These are phyloP conservation scores for Ctenochaetus hawaiiensis DNA, from an alignment of 2,797 vertebrate species.

Conservation along the genomic window DNA sequence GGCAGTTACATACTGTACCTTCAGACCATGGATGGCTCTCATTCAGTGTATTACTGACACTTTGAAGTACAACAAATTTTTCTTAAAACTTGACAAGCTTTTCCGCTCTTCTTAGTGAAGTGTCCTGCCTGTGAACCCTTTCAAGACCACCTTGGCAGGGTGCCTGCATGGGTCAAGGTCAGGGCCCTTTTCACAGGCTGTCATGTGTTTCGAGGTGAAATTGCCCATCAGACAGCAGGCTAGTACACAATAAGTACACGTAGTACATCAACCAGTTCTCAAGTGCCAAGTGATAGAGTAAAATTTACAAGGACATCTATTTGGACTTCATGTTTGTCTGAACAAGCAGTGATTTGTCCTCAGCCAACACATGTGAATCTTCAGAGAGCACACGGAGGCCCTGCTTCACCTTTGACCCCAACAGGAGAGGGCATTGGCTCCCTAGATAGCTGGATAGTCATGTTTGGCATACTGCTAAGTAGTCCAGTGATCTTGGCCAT, in stretches of 20 bases:
- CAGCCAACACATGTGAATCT: slow-evolving; percentile 49
- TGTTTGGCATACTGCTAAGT: slow-evolving; percentile 47
- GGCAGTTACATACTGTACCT: slow-evolving; percentile 22
- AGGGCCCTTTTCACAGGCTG: slow-evolving; percentile 44
- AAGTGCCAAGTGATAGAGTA: slow-evolving; percentile 10
- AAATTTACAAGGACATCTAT: slow-evolving; percentile 47
- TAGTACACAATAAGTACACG: slow-evolving; percentile 13
- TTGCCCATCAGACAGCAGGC: slow-evolving; percentile 36
- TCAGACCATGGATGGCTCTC: slow-evolving; percentile 51
- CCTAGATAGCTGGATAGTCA: slow-evolving; percentile 50
- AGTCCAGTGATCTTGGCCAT: slow-evolving; percentile 58
- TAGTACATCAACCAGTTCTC: slow-evolving; percentile 7
- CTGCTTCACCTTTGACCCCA: slow-evolving; percentile 57
- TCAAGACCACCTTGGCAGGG: slow-evolving; percentile 64
- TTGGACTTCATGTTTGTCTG: slow-evolving; percentile 37
- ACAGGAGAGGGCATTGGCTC: slow-evolving; percentile 32
- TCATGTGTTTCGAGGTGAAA: slow-evolving; percentile 50
- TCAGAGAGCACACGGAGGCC: slow-evolving; percentile 41
- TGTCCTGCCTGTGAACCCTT: slow-evolving; percentile 63
- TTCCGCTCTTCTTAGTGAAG: slow-evolving; percentile 16
- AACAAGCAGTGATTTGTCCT: slow-evolving; percentile 58
- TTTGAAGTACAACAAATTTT: slow-evolving; percentile 68
- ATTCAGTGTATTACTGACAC: slow-evolving; percentile 50
- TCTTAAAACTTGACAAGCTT: slow-evolving; percentile 35
- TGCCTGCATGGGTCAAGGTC: slow-evolving; percentile 52